These are phyloP conservation scores for Drosophila hawaiiensis DNA, from an alignment of 2,888 invertebrate species.

Conservation along the genomic window DNA sequence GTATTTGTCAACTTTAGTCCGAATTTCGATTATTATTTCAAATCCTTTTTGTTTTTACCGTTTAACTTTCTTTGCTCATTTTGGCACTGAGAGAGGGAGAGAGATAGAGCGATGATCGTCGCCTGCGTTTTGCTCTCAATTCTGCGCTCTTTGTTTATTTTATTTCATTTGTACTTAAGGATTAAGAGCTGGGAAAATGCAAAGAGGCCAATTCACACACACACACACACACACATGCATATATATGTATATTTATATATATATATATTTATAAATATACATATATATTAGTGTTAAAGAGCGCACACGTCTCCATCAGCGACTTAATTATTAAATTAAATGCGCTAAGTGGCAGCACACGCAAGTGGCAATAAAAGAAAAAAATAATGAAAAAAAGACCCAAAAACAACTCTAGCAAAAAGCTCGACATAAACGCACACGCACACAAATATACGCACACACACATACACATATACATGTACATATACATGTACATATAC, in stretches of 20 bases:
- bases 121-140: background rate
- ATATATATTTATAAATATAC: background rate
- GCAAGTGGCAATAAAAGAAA: conserved; percentile 69
- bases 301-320: conserved; percentile 69
- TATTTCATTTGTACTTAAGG: background rate
- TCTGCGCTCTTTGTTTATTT: background rate
- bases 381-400: conserved; percentile 38
- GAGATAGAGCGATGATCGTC: conserved; percentile 16
- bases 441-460: conserved; percentile 4
- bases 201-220: background rate
- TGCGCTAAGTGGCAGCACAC: conserved; percentile 78
- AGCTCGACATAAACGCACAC: conserved; percentile 36
- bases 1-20: conserved; percentile 40
- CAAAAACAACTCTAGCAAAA: conserved; percentile 55
- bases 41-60: background rate
- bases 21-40: background rate
- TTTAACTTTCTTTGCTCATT: background rate
- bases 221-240: background rate
- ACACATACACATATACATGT: background rate
- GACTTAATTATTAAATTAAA: conserved; percentile 80
- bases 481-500: background rate
- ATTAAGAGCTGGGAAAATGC: background rate
- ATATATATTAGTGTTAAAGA: conserved; percentile 28
- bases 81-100: background rate
- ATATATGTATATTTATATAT: background rate